These are phyloP conservation scores for Percina caprodes DNA, from an alignment of 2,113 vertebrate genomes.

Conservation along the genomic window DNA sequence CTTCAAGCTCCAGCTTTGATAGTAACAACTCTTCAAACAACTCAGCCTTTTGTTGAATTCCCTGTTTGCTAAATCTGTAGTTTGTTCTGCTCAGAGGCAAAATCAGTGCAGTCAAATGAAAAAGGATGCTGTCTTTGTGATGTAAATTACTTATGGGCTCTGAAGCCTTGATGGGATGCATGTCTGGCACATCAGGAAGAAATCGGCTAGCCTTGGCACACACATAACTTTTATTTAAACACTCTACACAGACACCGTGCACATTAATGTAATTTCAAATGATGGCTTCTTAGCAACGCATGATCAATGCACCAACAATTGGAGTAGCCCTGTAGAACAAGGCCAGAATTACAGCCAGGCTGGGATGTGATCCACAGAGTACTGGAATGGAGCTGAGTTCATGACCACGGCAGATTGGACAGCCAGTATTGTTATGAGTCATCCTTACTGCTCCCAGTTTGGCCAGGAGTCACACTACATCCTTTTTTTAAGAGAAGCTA, in stretches of 20 bases:
- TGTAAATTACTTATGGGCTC: conserved; percentile 70
- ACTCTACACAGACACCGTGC: conserved; percentile 41
- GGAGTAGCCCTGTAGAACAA: conserved; percentile 14
- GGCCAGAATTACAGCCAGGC: conserved; percentile 43
- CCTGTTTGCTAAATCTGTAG: conserved; percentile 24
- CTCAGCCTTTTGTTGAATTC: conserved; percentile 33
- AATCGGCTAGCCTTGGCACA: conserved; percentile 68
- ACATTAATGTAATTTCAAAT: conserved; percentile 17
- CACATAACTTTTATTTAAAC: conserved; percentile 49
- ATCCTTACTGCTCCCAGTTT: conserved; percentile 32
- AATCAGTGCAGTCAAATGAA: conserved; percentile 49
- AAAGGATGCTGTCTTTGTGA: conserved; percentile 66
- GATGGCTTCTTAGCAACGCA: conserved; percentile 4
- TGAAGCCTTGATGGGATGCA: conserved; percentile 63
- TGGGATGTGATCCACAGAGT: conserved; percentile 27
- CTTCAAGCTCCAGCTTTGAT: conserved; percentile 44
- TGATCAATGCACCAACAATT: conserved; percentile 22
- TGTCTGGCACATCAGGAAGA: conserved; percentile 68
- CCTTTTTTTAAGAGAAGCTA: conserved; percentile 23
- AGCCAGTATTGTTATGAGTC: conserved; percentile 34
- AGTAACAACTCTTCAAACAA: conserved; percentile 46
- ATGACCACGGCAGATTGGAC: conserved; percentile 55
- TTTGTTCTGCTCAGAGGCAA: conserved; percentile 30
- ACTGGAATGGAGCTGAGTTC: conserved; percentile 51
- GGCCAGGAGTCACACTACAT: conserved; percentile 30